phyloP scores from a whole-genome alignment of 2,113 vertebrate species.

The Guaruba guarouba region DNA sequence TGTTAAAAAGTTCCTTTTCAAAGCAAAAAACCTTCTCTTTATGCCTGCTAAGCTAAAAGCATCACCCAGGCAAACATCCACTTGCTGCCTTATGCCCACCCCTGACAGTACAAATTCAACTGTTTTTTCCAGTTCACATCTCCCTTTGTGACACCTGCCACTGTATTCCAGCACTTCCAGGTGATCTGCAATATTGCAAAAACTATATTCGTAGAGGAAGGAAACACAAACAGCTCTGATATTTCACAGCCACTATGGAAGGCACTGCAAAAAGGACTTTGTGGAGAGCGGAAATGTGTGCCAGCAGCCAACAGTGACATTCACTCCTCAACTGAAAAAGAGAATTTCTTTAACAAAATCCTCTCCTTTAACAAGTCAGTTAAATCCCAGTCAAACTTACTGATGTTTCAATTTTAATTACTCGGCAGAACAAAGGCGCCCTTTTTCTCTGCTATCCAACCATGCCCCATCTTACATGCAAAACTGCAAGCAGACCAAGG shows the following conservation, averaged over 20 bases:
- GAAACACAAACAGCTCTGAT: background rate
- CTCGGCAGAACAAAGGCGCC: background rate
- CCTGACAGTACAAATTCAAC: background rate
- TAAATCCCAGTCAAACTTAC: background rate
- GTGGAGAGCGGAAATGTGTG: fast-evolving
- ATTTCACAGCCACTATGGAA: background rate
- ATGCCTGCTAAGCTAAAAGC: background rate
- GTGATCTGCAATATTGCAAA: background rate
- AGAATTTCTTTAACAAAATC: background rate
- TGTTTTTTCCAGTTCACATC: background rate
- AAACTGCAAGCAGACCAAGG: background rate
- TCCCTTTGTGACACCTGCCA: background rate
- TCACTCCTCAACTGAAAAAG: background rate
- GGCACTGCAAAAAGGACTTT: background rate
- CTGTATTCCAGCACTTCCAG: background rate
- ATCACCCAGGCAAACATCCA: background rate
- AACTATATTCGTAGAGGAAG: background rate
- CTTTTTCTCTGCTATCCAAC: background rate
- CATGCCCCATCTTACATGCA: no score
- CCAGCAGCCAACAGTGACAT: fast-evolving
- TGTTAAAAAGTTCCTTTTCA: background rate
- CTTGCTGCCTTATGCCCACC: background rate
- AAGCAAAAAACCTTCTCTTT: background rate
- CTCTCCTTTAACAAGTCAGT: background rate
- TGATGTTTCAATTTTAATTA: background rate